Evolutionary conservation across 2,113 vertebrate species (phyloP), one percentile per base, ranked within the genome.

Genomic region (Dissostichus mawsoni): DNA sequence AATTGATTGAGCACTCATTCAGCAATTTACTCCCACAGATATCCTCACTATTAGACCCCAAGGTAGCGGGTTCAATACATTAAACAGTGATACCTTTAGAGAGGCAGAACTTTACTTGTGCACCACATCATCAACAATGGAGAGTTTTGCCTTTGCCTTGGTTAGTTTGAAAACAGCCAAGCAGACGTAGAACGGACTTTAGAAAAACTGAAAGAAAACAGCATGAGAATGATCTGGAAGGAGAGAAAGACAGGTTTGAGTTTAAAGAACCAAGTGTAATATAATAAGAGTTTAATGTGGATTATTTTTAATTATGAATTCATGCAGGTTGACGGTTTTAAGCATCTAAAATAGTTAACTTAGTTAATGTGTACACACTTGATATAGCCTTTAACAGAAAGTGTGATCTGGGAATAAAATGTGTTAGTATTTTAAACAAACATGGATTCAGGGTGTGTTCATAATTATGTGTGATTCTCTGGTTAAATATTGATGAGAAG

Each of bases 221-320:
- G 88, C 74, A 81, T 83, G 72, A 76, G 64, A 81, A 83, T 66
- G 53, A 81, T 3, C 33, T 36, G 4, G 33, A 3, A 36, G 33
- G 47, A 48, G 47, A 48, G 47, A 48, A 48, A 13, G 13, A 3
- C 8, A n/a, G 23, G 13, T 12, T 8, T 41, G 29, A 29, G 29
- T 56, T 41, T 45, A 56, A 48, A 56, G 48, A 48, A 78, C 7
- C 36, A 36, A 36, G 7, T 36, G 36, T 36, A 36, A 36, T 36
- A 36, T 58, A 45, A 55, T 12, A 14, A 58, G n/a, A 23, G 25
- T 29, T 36, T 36, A 1, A 58, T 48, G 58, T 29, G 2, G 11
- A 47, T 36, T 13, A 20, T 68, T 57, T 44, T 5, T 16, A 33
- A 57, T 50, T 7, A 25, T 17, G 1, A 59, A 18, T n/a, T 56